Evolutionary conservation across 2,888 invertebrate species (phyloP).

Genomic region (Netelia virgata): DNA sequence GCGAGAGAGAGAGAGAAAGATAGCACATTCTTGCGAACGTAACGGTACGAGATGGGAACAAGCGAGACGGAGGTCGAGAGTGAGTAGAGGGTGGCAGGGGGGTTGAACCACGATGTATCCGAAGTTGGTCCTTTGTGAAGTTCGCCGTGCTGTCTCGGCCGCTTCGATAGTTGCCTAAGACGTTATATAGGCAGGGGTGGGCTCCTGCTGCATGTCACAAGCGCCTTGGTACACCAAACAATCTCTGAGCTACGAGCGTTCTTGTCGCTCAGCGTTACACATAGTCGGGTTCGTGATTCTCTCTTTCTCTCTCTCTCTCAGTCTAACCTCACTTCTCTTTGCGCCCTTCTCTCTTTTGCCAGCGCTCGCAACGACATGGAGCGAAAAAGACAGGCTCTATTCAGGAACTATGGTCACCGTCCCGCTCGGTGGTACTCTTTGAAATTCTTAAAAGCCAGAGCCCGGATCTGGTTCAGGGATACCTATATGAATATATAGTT

Average conservation of each 20-base stretch:
- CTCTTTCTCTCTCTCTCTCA: neutral
- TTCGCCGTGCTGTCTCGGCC: conserved; percentile 33
- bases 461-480: conserved; percentile 53
- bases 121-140: conserved; percentile 65
- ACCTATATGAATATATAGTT: neutral
- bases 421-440: conserved; percentile 73
- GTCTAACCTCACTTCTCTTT: conserved; percentile 9
- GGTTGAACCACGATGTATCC: conserved; percentile 33
- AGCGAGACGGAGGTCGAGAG: conserved; percentile 40
- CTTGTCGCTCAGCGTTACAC: conserved; percentile 45
- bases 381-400: conserved; percentile 41
- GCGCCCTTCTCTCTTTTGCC: conserved; percentile 21
- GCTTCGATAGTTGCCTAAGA: conserved; percentile 66
- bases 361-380: conserved; percentile 11
- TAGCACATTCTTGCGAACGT: neutral
- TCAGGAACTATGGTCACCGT: conserved; percentile 36
- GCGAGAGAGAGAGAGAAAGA: neutral
- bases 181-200: conserved; percentile 14
- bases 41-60: neutral
- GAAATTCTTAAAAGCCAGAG: conserved; percentile 80
- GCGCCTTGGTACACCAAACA: conserved; percentile 51
- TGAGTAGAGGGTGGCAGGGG: conserved; percentile 7
- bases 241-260: conserved; percentile 28
- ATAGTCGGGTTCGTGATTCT: conserved; percentile 42
- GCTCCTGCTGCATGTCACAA: conserved; percentile 44